A percentile compares a stretch with the other conserved stretches of the same genome.
Conservation (phyloP, 2,797 vertebrate genomes). For the Zenarchopterus dispar region DNA sequence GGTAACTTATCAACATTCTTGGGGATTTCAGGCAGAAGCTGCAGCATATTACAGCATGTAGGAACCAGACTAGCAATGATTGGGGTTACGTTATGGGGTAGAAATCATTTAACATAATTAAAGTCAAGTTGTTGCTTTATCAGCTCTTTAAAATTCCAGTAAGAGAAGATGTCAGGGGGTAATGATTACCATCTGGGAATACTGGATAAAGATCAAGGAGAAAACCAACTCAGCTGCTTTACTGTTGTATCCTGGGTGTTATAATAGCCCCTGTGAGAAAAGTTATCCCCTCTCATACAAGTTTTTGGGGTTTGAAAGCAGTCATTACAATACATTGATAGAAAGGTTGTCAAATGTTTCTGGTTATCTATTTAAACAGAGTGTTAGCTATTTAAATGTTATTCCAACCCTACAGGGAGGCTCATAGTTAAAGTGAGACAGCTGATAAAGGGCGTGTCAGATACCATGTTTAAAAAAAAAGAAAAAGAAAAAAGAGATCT, state of each 20-base stretch:
- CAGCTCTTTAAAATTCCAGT: too few relatives aligned
- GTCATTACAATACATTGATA: too few relatives aligned
- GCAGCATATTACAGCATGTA: too few relatives aligned
- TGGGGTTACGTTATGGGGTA: too few relatives aligned
- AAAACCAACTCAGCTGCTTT: not conserved
- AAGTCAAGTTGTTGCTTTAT: too few relatives aligned
- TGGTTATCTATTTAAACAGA: not conserved
- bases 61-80: too few relatives aligned
- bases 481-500: conserved; percentile 3
- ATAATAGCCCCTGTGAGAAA: not conserved
- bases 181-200: not conserved
- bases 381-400: conserved; percentile 9
- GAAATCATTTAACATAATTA: too few relatives aligned
- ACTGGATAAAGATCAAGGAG: not conserved
- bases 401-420: conserved; percentile 5
- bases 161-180: too few relatives aligned
- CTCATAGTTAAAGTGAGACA: conserved; percentile 12
- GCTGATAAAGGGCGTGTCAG: conserved; percentile 24
- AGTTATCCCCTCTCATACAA: not conserved
- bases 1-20: too few relatives aligned
- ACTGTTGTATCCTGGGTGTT: not conserved
- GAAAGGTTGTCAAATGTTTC: too few relatives aligned
- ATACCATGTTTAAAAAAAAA: conserved; percentile 9
- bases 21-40: too few relatives aligned
- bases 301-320: not conserved